phyloP scores from a whole-genome alignment of 2,113 vertebrate genomes.

The Labrus mixtus region DNA sequence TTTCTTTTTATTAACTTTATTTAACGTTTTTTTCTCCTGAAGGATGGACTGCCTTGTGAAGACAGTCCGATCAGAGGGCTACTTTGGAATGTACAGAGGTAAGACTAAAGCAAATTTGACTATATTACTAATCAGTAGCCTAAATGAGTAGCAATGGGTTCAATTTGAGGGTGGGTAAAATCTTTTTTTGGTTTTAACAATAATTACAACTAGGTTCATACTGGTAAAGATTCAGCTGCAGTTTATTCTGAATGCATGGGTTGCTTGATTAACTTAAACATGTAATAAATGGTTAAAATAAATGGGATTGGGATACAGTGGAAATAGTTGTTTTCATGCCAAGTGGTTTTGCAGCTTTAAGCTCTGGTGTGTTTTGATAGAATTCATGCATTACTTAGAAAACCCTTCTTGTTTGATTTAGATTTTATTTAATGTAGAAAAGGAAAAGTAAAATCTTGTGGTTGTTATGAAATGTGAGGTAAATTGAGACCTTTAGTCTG shows the following conservation, averaged over 20 bases:
- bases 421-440: conserved; percentile 19
- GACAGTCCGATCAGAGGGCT: conserved; percentile 88
- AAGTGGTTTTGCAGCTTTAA: neutral
- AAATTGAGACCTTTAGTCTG: conserved; percentile 63
- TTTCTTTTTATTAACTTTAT: neutral
- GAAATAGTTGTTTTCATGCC: conserved; percentile 34
- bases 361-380: neutral
- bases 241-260: conserved; percentile 26
- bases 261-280: conserved; percentile 3
- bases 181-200: conserved; percentile 19
- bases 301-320: neutral
- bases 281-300: neutral
- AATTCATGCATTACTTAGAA: conserved; percentile 7
- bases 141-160: conserved; percentile 15
- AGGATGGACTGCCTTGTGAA: conserved; percentile 90
- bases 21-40: neutral
- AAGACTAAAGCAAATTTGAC: conserved; percentile 60
- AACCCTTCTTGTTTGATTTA: conserved; percentile 11
- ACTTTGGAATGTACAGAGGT: conserved; percentile 92
- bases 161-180: conserved; percentile 19
- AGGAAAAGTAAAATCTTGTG: conserved; percentile 27
- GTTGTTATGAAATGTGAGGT: conserved; percentile 36
- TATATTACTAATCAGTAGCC: conserved; percentile 20
- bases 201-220: neutral
- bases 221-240: neutral